Base-by-base conservation (phyloP, 2,113 vertebrate species). In the Bucco capensis region DNA sequence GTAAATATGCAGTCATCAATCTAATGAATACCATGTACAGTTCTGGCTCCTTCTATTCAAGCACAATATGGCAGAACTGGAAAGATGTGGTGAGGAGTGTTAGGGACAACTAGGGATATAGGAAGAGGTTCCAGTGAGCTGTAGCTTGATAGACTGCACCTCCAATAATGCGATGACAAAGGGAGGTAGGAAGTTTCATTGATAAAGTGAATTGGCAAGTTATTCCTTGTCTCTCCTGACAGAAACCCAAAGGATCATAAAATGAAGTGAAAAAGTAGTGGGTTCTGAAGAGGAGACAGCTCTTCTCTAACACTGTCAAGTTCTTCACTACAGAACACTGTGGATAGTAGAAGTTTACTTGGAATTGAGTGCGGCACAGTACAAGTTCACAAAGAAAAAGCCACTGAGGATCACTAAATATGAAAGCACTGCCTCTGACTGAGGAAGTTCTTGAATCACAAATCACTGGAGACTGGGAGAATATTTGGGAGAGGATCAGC, bases 401-500 rank as follows among this genome's bases (percentile, higher is more conserved):
- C 24, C 54, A 30, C 42, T 42, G 89, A 74, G 47, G 38, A 18
- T 10, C 76, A 38, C 47, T 72, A 56, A 71, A 30, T 7, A 30
- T 2, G 5, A 71, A 92, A 46, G 28, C 12, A 22, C 35, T 60
- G n/a, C n/a, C 33, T 84, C 56, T 71, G 60, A 22, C 33, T 49
- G 30, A 62, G 25, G 61, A 62, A 66, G 10, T 31, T 78, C 38
- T 42, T 67, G 77, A 91, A 42, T 66, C 69, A 70, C 31, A 71
- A 35, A 37, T 42, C 0, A 0, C 60, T 69, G 54, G 27, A 53
- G 40, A 40, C 22, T 51, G 1, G 25, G 5, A 42, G 35, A 49
- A 7, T 58, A 22, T 71, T 67, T 72, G 23, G 27, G 46, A 53
- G 80, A 57, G 19, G 69, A 33, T 8, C 31, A 62, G 38, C 30